Evolutionary conservation across 2,888 invertebrate genomes (phyloP).

Genomic region (Xanthorhoe designata): DNA sequence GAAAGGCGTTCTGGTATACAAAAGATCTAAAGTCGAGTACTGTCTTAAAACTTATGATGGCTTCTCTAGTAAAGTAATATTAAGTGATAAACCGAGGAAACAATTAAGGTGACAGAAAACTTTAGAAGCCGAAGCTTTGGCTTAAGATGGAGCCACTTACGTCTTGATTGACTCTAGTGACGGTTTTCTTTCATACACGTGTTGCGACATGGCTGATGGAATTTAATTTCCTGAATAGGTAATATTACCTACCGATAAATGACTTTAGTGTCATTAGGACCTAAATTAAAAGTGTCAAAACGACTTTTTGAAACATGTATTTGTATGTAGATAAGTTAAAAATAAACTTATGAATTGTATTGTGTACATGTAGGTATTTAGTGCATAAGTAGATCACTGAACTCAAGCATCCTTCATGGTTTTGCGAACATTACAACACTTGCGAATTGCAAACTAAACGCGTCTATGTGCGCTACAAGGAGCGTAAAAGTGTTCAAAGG

Average conservation of each 20-base stretch:
- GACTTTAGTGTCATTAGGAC: no score
- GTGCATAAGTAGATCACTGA: not conserved
- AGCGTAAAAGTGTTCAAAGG: not conserved
- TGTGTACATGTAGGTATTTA: not conserved
- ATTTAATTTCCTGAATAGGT: no score
- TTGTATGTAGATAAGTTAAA: no score
- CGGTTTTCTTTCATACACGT: no score
- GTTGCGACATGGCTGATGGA: no score
- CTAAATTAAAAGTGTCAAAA: no score
- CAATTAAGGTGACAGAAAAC: slow-evolving; percentile 9
- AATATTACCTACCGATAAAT: no score
- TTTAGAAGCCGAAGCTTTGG: not conserved
- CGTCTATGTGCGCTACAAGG: not conserved
- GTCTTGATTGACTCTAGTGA: not conserved
- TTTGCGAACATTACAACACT: not conserved
- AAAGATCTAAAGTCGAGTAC: slow-evolving; percentile 22
- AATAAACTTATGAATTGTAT: not conserved
- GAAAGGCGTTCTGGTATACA: slow-evolving; percentile 16
- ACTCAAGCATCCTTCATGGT: not conserved
- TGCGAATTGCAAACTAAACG: not conserved
- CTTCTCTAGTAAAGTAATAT: slow-evolving; percentile 4
- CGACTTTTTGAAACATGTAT: no score
- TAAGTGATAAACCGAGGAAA: slow-evolving; percentile 8
- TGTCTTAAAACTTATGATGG: slow-evolving; percentile 27
- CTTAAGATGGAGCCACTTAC: not conserved